Percentiles rank a stretch among this genome's conserved stretches.
Evolutionary conservation across 2,113 vertebrate species (phyloP).

Genomic region (Riparia riparia): DNA sequence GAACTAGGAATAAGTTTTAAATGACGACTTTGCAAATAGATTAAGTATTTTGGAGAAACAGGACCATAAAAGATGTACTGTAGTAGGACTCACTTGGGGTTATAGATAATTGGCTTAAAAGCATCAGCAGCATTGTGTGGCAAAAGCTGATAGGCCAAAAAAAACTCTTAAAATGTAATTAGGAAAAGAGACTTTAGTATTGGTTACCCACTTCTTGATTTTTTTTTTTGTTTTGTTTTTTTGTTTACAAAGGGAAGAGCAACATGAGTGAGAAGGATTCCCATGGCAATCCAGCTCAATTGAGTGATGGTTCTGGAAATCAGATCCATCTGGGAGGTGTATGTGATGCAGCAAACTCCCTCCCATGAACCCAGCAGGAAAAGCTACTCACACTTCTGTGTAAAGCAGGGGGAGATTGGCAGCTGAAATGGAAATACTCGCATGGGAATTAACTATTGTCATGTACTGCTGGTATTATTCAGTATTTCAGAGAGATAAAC

Average conservation of each 20-base stretch:
- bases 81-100: neutral
- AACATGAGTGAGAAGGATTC: constrained; percentile 21
- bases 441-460: neutral
- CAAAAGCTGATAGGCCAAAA: neutral
- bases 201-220: neutral
- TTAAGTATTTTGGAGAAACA: neutral
- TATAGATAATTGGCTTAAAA: neutral
- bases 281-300: neutral
- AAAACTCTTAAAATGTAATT: neutral
- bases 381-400: neutral
- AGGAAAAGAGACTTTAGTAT: neutral
- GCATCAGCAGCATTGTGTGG: neutral
- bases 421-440: constrained; percentile 32
- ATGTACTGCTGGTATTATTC: neutral
- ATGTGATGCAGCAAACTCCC: neutral
- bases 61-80: neutral
- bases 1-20: neutral
- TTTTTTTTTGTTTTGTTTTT: neutral
- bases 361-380: neutral
- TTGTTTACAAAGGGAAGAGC: neutral
- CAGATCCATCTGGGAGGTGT: constrained; percentile 3
- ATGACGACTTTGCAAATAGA: neutral
- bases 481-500: neutral
- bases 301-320: constrained; percentile 15
- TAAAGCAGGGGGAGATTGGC: neutral